Evolutionary conservation across 2,888 invertebrate species (phyloP), one percentile per base, ranked within the genome.

Genomic region (Tenthredo distinguenda): DNA sequence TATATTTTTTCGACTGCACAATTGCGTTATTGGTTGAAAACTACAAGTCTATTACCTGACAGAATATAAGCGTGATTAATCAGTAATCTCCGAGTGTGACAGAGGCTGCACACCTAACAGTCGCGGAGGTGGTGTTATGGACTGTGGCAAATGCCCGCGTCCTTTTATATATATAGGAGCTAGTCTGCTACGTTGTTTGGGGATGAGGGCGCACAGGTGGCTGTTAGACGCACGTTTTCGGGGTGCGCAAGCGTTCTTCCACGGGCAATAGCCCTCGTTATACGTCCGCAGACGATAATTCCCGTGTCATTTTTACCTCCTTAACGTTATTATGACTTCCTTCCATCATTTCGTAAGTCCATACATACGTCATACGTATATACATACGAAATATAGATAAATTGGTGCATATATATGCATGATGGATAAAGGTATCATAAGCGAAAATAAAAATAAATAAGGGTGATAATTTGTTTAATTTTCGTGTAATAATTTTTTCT

Each of bases 151-250:
- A 84, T 87, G 88, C 88, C 87, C 86, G 88, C 87, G 85, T 84
- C 85, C 88, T 90, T 87, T 90, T 88, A 88, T 91, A 92, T 92
- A 92, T 92, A 91, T 89, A 89, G 87, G 87, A 86, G 85, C 74
- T 55, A 55, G 7, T 50, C 15, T 77, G 43, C 34, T 26, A 62
- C 21, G 15, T 5, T 50, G 55, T 50, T 62, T 62, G 81, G 81
- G 81, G 81, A 81, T 81, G 81, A 81, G 86, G 84, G 86, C 86
- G 87, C 89, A 90, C 89, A 89, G 91, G 89, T 91, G 90, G 88
- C 89, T 86, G 88, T 86, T 88, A 86, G 87, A 84, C 81, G 85
- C 88, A 87, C 89, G 87, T 88, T 88, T 85, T 87, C 86, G 87
- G 71, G 85, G 85, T 86, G 90, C 90, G 90, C 88, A 91, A 89